These are phyloP conservation scores for Antigone vipio DNA, from an alignment of 2,113 vertebrate genomes.

Conservation along the genomic window DNA sequence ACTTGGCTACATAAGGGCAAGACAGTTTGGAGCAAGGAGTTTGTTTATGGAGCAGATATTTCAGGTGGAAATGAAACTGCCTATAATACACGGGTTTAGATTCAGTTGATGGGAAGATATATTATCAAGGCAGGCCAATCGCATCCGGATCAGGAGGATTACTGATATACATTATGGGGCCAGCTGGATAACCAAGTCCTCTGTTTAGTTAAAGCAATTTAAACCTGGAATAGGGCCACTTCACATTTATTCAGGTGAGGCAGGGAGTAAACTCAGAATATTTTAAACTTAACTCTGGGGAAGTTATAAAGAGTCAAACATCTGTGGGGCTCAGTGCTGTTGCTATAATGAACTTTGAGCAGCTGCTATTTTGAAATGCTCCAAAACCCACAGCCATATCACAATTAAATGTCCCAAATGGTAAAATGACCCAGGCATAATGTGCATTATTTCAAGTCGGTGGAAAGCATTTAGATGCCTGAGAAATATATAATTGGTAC, in stretches of 20 bases:
- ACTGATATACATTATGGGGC: not conserved
- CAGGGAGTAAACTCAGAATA: not conserved
- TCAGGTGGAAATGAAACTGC: not conserved
- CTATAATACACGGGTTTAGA: not conserved
- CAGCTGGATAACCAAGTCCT: not conserved
- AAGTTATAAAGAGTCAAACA: not conserved
- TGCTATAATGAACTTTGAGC: not conserved
- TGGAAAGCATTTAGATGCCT: not conserved
- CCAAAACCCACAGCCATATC: not conserved
- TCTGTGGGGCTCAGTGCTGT: not conserved
- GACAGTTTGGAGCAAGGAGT: not conserved
- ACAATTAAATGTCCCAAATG: not conserved
- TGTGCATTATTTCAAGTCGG: not conserved
- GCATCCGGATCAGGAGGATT: not conserved
- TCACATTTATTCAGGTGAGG: not conserved
- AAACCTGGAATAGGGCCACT: not conserved
- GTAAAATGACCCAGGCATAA: not conserved
- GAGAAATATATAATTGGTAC: not conserved
- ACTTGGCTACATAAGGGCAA: not conserved
- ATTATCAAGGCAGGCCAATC: not conserved
- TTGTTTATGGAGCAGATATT: not conserved
- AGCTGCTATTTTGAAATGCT: not conserved
- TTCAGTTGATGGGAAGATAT: not conserved
- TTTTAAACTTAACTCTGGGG: not conserved
- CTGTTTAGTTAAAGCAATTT: not conserved